Evolutionary conservation across 92 coral and sea anemone species (phyloP).

Genomic region (Micromussa lordhowensis): DNA sequence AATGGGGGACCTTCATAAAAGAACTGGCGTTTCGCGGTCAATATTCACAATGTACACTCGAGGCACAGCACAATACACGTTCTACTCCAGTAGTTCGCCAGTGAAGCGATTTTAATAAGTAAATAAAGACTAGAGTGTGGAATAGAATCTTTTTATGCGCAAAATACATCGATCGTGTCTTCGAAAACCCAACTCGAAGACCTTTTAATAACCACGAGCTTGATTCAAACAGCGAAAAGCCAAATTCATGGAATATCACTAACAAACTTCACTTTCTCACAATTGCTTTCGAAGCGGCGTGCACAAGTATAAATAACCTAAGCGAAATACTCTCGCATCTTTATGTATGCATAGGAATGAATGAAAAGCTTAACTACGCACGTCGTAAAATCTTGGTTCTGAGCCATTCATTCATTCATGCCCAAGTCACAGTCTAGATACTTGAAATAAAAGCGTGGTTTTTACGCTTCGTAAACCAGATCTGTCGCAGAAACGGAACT

Average conservation of each 20-base stretch:
- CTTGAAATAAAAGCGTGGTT: neutral
- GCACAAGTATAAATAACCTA: neutral
- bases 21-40: conserved; percentile 10
- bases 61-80: conserved; percentile 67
- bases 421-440: neutral
- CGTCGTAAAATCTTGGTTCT: conserved; percentile 11
- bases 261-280: neutral
- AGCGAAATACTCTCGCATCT: neutral
- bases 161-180: neutral
- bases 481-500: neutral
- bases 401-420: conserved; percentile 25
- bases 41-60: conserved; percentile 33
- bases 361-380: conserved; percentile 6
- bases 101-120: conserved; percentile 54
- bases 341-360: conserved; percentile 14
- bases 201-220: neutral
- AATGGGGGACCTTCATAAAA: conserved; percentile 16
- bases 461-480: neutral
- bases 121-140: conserved; percentile 16
- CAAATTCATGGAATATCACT: neutral
- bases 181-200: neutral
- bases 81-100: conserved; percentile 75
- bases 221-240: conserved; percentile 1
- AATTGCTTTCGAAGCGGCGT: neutral
- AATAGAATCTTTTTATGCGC: neutral